Evolutionary conservation across 2,113 vertebrate species (phyloP).

Genomic region (Anolis carolinensis): DNA sequence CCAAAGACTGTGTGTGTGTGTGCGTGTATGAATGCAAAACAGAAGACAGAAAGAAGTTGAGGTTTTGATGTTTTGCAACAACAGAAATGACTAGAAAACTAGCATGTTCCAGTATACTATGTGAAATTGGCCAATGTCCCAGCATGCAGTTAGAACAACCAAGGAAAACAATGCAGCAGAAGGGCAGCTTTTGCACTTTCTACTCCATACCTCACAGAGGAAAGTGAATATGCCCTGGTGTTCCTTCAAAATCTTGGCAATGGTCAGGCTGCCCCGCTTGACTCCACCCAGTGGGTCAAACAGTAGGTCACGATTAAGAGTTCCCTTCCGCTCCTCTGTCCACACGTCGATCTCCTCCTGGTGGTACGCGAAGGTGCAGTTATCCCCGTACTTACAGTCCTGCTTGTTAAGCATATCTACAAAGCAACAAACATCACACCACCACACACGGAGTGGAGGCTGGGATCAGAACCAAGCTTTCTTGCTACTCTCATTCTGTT

Average conservation of each 20-base stretch:
- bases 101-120: not conserved
- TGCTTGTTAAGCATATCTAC: conserved; percentile 89
- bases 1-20: no score
- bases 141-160: not conserved
- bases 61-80: not conserved
- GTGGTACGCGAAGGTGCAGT: conserved; percentile 95
- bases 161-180: not conserved
- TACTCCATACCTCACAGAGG: conserved; percentile 87
- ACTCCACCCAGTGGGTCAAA: conserved; percentile 80
- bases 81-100: not conserved
- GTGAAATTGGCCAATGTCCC: not conserved
- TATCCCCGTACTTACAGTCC: conserved; percentile 90
- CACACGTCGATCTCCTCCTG: conserved; percentile 97
- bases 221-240: conserved; percentile 91
- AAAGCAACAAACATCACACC: conserved; percentile 78
- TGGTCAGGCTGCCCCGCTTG: conserved; percentile 80
- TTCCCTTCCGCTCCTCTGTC: conserved; percentile 91
- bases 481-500: not conserved
- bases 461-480: conserved; percentile 61
- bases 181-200: not conserved
- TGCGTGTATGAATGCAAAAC: not conserved
- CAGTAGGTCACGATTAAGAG: conserved; percentile 86
- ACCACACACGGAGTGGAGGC: conserved; percentile 63
- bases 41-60: not conserved
- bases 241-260: conserved; percentile 85